Conservation (phyloP, 2,888 invertebrate species). For the Tyria jacobaeae region DNA sequence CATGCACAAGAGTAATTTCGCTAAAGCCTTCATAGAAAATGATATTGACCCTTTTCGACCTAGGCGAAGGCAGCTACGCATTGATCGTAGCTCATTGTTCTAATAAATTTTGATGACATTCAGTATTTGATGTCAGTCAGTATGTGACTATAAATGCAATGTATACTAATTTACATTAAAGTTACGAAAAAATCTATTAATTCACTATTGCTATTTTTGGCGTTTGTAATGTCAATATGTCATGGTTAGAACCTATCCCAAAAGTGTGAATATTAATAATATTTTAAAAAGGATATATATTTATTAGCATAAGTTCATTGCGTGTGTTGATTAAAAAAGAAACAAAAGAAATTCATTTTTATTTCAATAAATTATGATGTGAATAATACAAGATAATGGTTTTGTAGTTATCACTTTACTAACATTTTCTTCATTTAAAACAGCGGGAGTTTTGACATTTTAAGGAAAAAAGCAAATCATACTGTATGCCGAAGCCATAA, state of each 20-base stretch:
- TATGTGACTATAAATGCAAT: neutral
- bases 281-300: too few relatives aligned
- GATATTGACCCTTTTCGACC: constrained; percentile 49
- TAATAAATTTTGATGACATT: neutral
- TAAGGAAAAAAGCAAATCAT: neutral
- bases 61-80: constrained; percentile 28
- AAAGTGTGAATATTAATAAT: too few relatives aligned
- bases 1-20: constrained; percentile 44
- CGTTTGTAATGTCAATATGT: neutral
- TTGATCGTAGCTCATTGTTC: constrained; percentile 3
- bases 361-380: too few relatives aligned
- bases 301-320: too few relatives aligned
- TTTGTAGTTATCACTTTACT: too few relatives aligned
- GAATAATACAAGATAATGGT: too few relatives aligned
- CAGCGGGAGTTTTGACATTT: neutral
- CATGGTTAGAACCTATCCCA: neutral
- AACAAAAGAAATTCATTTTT: too few relatives aligned
- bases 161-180: neutral
- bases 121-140: neutral
- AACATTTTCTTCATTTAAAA: neutral
- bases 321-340: too few relatives aligned
- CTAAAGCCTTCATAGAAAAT: constrained; percentile 32
- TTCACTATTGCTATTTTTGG: neutral
- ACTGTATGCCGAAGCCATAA: neutral
- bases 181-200: neutral